Conservation (phyloP, 2,888 invertebrate species). For the Hyposoter didymator region DNA sequence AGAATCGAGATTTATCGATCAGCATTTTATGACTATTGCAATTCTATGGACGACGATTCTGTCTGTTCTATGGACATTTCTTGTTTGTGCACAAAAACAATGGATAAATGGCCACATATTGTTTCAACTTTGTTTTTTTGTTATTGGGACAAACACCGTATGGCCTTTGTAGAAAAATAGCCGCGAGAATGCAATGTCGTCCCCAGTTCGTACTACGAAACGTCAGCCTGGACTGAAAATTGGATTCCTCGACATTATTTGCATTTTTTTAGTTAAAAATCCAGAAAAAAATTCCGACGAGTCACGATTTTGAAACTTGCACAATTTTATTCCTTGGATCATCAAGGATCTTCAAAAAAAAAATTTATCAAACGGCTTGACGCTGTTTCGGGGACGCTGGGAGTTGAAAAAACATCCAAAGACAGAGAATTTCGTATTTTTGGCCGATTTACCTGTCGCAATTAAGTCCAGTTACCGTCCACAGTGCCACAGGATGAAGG, state of each 20-base stretch:
- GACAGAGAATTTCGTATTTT: not conserved
- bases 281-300: no score
- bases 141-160: not conserved
- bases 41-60: not conserved
- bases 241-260: not conserved
- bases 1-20: not conserved
- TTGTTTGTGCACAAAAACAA: not conserved
- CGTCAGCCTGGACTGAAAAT: not conserved
- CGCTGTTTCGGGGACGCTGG: not conserved
- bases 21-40: not conserved
- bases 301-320: no score
- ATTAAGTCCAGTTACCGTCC: constrained; percentile 93
- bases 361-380: not conserved
- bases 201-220: not conserved
- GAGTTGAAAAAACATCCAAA: not conserved
- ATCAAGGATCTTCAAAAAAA: not conserved
- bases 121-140: not conserved
- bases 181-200: not conserved
- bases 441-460: constrained; percentile 85
- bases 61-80: not conserved
- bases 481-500: constrained; percentile 90
- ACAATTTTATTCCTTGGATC: no score
- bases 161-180: not conserved
- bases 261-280: no score
- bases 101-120: not conserved